phyloP scores from a whole-genome alignment of 1,140 invertebrate species.

The Drosophila chauvacae region DNA sequence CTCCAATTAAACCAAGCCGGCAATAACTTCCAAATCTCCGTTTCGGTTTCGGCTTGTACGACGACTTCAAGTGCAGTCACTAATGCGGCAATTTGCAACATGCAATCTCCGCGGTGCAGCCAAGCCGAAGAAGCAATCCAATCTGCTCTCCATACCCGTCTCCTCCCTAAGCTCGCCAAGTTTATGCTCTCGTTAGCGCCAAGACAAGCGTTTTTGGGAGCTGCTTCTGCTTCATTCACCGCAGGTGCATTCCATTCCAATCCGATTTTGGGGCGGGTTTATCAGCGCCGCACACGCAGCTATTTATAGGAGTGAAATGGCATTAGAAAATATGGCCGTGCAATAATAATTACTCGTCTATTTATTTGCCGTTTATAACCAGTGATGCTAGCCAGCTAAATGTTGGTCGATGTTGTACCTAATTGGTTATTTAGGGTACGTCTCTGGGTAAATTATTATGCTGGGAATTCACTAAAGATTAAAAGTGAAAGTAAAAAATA shows the following conservation, averaged over 20 bases:
- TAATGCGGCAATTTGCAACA: conserved; percentile 74
- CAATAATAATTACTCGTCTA: conserved; percentile 74
- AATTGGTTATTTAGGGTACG: conserved; percentile 12
- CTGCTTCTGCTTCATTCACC: neutral
- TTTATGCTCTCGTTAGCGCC: conserved; percentile 80
- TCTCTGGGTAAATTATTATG: too few relatives aligned
- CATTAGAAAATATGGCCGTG: conserved; percentile 67
- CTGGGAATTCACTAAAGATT: neutral
- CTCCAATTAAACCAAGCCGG: conserved; percentile 28
- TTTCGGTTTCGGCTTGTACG: conserved; percentile 20
- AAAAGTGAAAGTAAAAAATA: neutral
- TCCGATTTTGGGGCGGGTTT: conserved; percentile 34
- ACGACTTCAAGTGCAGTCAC: conserved; percentile 61
- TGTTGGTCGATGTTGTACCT: conserved; percentile 15
- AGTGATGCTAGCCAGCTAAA: conserved; percentile 33
- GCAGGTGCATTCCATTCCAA: conserved; percentile 35
- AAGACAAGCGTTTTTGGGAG: conserved; percentile 58
- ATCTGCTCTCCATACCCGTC: conserved; percentile 24
- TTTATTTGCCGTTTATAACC: conserved; percentile 44
- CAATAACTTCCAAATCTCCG: conserved; percentile 19
- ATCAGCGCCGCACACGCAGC: conserved; percentile 56
- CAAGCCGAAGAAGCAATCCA: conserved; percentile 32
- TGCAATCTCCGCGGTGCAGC: conserved; percentile 42
- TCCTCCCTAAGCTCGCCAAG: conserved; percentile 32
- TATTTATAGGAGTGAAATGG: conserved; percentile 62